These are phyloP conservation scores for Gorilla gorilla DNA, from an alignment of 2,113 vertebrate genomes.

Conservation along the genomic window DNA sequence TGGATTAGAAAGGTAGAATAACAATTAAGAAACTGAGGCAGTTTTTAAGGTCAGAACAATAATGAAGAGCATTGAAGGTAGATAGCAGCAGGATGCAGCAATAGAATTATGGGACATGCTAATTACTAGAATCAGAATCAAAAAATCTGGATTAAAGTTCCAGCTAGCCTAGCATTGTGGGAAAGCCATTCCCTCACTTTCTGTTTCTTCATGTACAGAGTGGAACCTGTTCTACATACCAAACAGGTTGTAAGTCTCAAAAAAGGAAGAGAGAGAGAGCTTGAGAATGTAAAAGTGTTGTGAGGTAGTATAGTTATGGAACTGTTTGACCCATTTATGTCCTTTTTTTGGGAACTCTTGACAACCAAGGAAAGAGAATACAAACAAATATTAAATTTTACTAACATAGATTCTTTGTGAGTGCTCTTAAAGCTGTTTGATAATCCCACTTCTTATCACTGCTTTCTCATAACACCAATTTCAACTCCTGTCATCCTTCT, in stretches of 20 bases:
- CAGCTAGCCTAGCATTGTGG: not conserved
- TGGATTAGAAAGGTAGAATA: not conserved
- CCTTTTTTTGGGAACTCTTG: not conserved
- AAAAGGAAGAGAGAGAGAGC: not conserved
- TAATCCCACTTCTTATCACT: not conserved
- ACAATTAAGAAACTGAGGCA: not conserved
- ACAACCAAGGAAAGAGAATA: not conserved
- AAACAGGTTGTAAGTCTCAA: constrained; percentile 1
- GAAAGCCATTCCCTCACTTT: not conserved
- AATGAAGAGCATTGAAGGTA: not conserved
- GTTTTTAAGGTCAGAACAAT: not conserved
- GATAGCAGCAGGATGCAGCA: not conserved
- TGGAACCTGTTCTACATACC: constrained; percentile 14
- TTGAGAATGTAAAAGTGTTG: not conserved
- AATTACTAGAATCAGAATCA: not conserved
- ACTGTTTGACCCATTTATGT: not conserved
- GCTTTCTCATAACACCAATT: not conserved
- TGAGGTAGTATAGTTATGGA: not conserved
- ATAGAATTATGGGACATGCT: constrained; percentile 21
- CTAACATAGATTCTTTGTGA: not conserved
- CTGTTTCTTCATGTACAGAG: not conserved
- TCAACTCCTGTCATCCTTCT: not conserved
- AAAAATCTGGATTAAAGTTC: constrained; percentile 45
- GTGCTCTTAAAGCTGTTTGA: not conserved
- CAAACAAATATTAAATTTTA: not conserved